Percentiles rank a stretch among this genome's conserved stretches.
These are phyloP conservation scores for Trichomycterus rosablanca DNA, from an alignment of 2,113 vertebrate genomes.

Conservation along the genomic window DNA sequence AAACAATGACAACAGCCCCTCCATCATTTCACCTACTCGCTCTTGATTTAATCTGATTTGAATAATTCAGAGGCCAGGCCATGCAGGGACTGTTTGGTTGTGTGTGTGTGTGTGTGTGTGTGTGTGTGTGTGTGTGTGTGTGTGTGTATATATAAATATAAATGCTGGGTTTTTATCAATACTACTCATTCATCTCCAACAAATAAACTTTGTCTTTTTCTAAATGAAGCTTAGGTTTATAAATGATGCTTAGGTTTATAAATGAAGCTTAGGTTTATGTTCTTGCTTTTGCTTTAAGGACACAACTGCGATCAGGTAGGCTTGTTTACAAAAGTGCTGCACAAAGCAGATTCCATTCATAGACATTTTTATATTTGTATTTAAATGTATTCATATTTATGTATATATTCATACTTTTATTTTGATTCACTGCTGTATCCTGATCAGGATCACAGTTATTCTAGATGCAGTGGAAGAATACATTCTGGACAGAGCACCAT, in stretches of 20 bases:
- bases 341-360: background rate
- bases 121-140: background rate
- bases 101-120: background rate
- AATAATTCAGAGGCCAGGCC: conserved; percentile 23
- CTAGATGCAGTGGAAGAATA: too few species aligned
- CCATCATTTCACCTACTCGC: conserved; percentile 12
- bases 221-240: conserved; percentile 20
- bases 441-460: too few species aligned
- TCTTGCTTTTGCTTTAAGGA: too few species aligned
- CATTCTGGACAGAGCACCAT: too few species aligned
- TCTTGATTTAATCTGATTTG: conserved; percentile 31
- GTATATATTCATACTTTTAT: too few species aligned
- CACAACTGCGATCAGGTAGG: too few species aligned
- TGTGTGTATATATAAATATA: too few species aligned
- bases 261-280: too few species aligned
- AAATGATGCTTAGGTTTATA: too few species aligned
- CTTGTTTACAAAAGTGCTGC: background rate
- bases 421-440: too few species aligned
- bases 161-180: too few species aligned
- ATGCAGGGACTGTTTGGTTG: background rate
- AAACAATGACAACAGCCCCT: conserved; percentile 17
- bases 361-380: background rate
- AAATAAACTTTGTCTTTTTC: conserved; percentile 18
- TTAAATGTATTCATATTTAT: too few species aligned
- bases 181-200: conserved; percentile 15